These are phyloP conservation scores for Drosophila subobscura DNA, from an alignment of 1,140 invertebrate species.

Conservation along the genomic window DNA sequence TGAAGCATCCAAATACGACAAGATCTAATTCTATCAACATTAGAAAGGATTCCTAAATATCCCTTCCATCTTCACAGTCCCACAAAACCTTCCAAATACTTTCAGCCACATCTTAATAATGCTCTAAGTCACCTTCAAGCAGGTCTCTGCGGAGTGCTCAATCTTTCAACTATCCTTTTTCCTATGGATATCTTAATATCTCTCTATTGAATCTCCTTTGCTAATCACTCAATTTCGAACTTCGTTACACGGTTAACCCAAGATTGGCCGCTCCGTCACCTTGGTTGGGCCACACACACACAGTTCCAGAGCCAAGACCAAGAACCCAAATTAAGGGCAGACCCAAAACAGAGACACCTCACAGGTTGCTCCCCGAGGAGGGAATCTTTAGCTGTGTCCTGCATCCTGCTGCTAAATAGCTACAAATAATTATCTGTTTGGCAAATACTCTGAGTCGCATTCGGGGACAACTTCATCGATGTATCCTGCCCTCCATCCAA, in stretches of 20 bases:
- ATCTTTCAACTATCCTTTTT: too few relatives aligned
- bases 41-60: too few relatives aligned
- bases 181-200: slow-evolving; percentile 12
- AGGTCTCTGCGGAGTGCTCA: too few relatives aligned
- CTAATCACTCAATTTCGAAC: slow-evolving; percentile 35
- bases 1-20: too few relatives aligned
- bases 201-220: neutral
- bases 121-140: too few relatives aligned
- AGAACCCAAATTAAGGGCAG: too few relatives aligned
- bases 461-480: slow-evolving; percentile 40
- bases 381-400: slow-evolving; percentile 8
- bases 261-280: slow-evolving; percentile 63
- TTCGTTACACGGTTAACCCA: slow-evolving; percentile 65
- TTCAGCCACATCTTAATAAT: too few relatives aligned
- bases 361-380: neutral
- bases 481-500: slow-evolving; percentile 6
- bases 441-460: slow-evolving; percentile 45
- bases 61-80: too few relatives aligned
- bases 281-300: slow-evolving; percentile 48
- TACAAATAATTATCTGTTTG: slow-evolving; percentile 77
- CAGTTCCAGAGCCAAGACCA: neutral
- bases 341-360: too few relatives aligned
- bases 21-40: too few relatives aligned
- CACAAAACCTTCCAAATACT: too few relatives aligned
- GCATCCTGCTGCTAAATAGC: slow-evolving; percentile 69